Evolutionary conservation across 2,113 vertebrate species (phyloP).

Genomic region (Vulpes vulpes): DNA sequence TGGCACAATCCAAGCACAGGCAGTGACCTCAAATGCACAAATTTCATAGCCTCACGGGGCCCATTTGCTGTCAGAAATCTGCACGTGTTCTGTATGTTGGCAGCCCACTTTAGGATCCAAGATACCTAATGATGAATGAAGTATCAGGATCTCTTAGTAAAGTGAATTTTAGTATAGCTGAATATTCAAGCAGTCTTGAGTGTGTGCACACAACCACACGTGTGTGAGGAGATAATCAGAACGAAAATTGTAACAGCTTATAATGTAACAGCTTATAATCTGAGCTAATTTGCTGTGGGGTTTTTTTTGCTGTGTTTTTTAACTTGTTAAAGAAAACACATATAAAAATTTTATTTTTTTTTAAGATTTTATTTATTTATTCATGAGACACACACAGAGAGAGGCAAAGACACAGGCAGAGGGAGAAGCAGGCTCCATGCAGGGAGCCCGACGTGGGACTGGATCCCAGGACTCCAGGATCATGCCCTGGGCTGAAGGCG

Average conservation of each 20-base stretch:
- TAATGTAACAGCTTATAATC: background rate
- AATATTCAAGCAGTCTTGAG: conserved; percentile 55
- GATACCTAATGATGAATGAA: conserved; percentile 71
- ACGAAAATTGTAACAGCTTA: background rate
- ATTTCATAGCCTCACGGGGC: conserved; percentile 94
- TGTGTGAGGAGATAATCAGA: conserved; percentile 33
- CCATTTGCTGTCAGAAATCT: conserved; percentile 93
- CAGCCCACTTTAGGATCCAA: conserved; percentile 89
- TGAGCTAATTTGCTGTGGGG: conserved; percentile 58
- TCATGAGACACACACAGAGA: too few relatives aligned
- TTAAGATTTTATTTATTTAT: too few relatives aligned
- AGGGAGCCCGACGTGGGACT: too few relatives aligned
- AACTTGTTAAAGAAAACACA: conserved; percentile 71
- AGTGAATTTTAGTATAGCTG: background rate
- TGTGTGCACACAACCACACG: background rate
- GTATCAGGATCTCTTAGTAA: background rate
- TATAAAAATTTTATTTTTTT: background rate
- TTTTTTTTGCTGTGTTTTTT: conserved; percentile 62
- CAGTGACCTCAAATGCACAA: conserved; percentile 92
- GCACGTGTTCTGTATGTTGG: conserved; percentile 93
- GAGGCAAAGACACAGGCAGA: too few relatives aligned
- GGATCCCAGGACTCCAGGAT: too few relatives aligned
- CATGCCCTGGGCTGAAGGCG: too few relatives aligned
- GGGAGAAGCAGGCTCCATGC: too few relatives aligned
- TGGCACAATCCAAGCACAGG: conserved; percentile 93